These are phyloP conservation scores for Amphiprion percula DNA, from an alignment of 2,113 vertebrate species.

Conservation along the genomic window DNA sequence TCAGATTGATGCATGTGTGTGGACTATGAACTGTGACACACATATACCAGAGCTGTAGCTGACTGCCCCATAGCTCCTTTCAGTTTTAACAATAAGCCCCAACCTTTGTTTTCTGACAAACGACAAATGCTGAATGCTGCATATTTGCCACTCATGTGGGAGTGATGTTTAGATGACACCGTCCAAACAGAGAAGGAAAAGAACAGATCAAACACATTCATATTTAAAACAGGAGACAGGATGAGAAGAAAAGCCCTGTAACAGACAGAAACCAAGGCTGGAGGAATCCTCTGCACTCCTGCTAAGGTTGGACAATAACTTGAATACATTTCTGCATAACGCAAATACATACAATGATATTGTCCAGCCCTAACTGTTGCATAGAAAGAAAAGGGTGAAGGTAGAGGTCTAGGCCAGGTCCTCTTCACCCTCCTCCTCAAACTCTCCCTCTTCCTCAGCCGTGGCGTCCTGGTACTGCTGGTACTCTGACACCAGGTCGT, in stretches of 20 bases:
- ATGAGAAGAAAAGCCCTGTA: not conserved
- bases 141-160: too few relatives aligned
- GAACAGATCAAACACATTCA: slow-evolving; percentile 18
- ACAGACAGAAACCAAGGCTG: not conserved
- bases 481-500: slow-evolving; percentile 90
- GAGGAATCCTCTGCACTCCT: not conserved
- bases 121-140: too few relatives aligned
- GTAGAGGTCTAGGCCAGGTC: slow-evolving; percentile 50
- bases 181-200: not conserved
- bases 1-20: too few relatives aligned
- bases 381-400: slow-evolving; percentile 2
- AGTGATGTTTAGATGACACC: not conserved
- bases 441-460: slow-evolving; percentile 88
- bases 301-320: slow-evolving; percentile 10
- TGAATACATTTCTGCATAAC: too few relatives aligned
- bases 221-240: slow-evolving; percentile 1
- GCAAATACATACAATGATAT: not conserved
- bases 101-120: too few relatives aligned
- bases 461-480: slow-evolving; percentile 95
- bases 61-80: too few relatives aligned
- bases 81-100: too few relatives aligned
- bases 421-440: slow-evolving; percentile 77
- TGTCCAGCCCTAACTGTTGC: slow-evolving; percentile 13
- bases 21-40: too few relatives aligned
- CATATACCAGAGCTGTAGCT: too few relatives aligned